Conservation (phyloP, 2,888 invertebrate species). For the Galerucella nymphaeae region DNA sequence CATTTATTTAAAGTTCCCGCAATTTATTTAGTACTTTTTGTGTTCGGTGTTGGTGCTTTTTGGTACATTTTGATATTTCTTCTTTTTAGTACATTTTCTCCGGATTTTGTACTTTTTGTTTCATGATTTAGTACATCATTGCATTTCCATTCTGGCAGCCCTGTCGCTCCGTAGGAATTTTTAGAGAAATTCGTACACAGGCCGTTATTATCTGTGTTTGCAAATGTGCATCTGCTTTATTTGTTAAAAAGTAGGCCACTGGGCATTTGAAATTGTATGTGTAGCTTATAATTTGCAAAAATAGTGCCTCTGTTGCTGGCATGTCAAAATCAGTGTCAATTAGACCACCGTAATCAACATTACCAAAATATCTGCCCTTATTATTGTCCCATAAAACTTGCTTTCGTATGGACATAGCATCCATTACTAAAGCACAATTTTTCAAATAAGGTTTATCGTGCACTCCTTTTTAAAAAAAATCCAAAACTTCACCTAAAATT, state of each 20-base stretch:
- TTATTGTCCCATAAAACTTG: constrained; percentile 20
- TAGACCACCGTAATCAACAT: constrained; percentile 38
- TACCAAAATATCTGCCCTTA: constrained; percentile 5
- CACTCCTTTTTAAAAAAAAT: constrained; percentile 43
- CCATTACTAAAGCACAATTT: constrained; percentile 43
- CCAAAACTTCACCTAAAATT: constrained; percentile 41
- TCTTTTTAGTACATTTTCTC: no score
- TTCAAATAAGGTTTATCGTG: constrained; percentile 32
- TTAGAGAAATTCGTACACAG: constrained; percentile 37
- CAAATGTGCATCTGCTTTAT: constrained; percentile 41
- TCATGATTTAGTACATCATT: no score
- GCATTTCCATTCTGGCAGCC: no score
- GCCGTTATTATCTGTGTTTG: constrained; percentile 39
- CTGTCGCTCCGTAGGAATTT: no score
- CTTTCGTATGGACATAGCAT: constrained; percentile 24
- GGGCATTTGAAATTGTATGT: constrained; percentile 42
- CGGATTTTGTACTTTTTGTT: no score
- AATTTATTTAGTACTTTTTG: no score
- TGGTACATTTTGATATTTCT: no score
- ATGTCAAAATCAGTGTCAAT: constrained; percentile 38
- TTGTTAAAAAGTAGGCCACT: constrained; percentile 46
- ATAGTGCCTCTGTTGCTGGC: constrained; percentile 37
- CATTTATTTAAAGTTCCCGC: no score
- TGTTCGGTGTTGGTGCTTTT: no score
- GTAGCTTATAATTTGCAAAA: constrained; percentile 24